Evolutionary conservation across 2,113 vertebrate species (phyloP).

Genomic region (Salvelinus namaycush): DNA sequence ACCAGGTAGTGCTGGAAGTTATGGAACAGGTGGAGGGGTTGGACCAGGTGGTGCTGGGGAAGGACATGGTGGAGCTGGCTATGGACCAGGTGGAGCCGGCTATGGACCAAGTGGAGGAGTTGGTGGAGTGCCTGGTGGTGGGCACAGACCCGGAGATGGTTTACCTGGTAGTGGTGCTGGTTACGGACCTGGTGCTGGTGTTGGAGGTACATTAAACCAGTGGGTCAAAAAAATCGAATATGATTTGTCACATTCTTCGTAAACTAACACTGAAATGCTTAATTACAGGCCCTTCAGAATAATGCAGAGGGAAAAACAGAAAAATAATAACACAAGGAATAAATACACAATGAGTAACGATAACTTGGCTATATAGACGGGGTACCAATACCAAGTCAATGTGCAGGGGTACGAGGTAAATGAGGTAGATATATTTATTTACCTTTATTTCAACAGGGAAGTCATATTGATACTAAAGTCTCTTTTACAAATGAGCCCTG

Average conservation of each 20-base stretch:
- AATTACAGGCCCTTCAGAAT: no score
- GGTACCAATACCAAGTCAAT: no score
- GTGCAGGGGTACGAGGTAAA: no score
- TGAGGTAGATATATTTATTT: no score
- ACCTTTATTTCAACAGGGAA: no score
- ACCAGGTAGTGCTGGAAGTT: conserved; percentile 15
- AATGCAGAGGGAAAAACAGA: no score
- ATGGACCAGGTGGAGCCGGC: conserved; percentile 18
- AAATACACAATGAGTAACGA: no score
- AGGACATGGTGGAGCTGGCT: conserved; percentile 25
- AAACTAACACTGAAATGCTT: no score
- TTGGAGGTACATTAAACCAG: conserved; percentile 18
- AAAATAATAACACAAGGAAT: no score
- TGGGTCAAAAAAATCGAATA: neutral
- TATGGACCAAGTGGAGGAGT: conserved; percentile 9
- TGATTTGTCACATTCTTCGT: neutral
- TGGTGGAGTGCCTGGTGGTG: neutral
- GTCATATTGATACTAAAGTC: no score
- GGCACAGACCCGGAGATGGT: neutral
- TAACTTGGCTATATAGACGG: no score
- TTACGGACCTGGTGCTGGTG: conserved; percentile 31
- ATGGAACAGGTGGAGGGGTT: neutral
- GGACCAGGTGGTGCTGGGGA: conserved; percentile 3
- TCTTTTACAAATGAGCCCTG: no score
- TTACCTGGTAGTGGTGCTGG: neutral